phyloP scores from a whole-genome alignment of 2,113 vertebrate genomes.

The Sterna hirundo region DNA sequence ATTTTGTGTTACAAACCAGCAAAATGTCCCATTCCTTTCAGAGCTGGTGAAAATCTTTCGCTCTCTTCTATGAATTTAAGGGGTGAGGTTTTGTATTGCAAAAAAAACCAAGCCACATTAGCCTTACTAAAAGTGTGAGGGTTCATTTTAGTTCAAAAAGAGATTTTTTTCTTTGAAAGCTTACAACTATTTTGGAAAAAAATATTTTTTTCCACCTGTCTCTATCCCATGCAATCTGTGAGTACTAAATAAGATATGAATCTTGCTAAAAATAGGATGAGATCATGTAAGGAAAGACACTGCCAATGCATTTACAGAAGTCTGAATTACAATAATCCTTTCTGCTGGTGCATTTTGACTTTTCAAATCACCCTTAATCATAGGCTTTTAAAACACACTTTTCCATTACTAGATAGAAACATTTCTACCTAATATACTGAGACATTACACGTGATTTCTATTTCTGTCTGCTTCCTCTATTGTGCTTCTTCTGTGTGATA shows the following conservation, averaged over 20 bases:
- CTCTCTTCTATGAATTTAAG: neutral
- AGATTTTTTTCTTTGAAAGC: neutral
- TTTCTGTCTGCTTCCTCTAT: conserved; percentile 1
- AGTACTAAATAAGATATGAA: neutral
- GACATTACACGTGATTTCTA: neutral
- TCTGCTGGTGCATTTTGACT: neutral
- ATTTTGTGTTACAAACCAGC: neutral
- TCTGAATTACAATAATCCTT: neutral
- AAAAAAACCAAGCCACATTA: neutral
- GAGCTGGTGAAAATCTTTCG: neutral
- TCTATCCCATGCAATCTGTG: neutral
- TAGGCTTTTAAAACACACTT: neutral
- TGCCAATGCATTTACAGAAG: neutral
- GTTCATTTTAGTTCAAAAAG: neutral
- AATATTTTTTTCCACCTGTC: neutral
- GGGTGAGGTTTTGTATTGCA: neutral
- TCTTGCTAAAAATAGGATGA: conserved; percentile 10
- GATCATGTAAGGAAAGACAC: neutral
- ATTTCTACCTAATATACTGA: neutral
- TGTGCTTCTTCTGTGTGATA: neutral
- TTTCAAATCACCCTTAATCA: neutral
- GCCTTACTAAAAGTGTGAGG: neutral
- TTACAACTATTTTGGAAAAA: neutral
- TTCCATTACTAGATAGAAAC: neutral
- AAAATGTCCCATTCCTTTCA: neutral